A percentile compares a stretch with the other conserved stretches of the same genome.
phyloP scores from a whole-genome alignment of 2,113 vertebrate genomes.

The Benitochromis conjunctus region DNA sequence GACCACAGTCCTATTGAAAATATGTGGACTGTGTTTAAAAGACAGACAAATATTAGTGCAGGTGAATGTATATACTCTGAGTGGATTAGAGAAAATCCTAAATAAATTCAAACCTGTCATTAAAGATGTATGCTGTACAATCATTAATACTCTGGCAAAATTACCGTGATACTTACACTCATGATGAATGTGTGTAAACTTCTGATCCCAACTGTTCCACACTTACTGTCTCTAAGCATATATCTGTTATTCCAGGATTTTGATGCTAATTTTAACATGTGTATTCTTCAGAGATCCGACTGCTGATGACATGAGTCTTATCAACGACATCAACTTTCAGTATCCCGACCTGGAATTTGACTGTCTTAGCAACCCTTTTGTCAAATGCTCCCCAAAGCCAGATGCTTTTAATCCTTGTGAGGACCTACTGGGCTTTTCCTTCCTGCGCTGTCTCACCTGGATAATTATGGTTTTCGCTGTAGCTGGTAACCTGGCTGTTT shows the following conservation, averaged over 20 bases:
- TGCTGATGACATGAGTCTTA: slow-evolving; percentile 8
- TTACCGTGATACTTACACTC: background rate
- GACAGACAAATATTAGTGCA: background rate
- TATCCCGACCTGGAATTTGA: slow-evolving; percentile 64
- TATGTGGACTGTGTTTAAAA: background rate
- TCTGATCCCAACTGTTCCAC: background rate
- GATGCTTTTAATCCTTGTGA: slow-evolving; percentile 91
- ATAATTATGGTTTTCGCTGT: slow-evolving; percentile 83
- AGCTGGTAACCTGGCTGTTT: slow-evolving; percentile 80
- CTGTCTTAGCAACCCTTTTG: slow-evolving; percentile 65
- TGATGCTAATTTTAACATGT: background rate
- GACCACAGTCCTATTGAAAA: background rate
- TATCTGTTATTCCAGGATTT: background rate
- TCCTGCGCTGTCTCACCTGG: slow-evolving; percentile 85
- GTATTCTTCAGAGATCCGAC: slow-evolving; percentile 49
- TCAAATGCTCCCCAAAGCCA: slow-evolving; percentile 82
- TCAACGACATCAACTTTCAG: slow-evolving; percentile 55
- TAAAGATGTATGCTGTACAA: background rate
- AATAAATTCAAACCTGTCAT: background rate
- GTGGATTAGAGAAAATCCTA: background rate
- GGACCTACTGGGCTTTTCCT: slow-evolving; percentile 86
- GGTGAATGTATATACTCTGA: background rate
- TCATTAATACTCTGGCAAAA: background rate
- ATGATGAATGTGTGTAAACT: background rate
- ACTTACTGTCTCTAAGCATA: background rate